phyloP scores from a whole-genome alignment of 2,888 invertebrate genomes.

The Leptodirus hochenwartii region DNA sequence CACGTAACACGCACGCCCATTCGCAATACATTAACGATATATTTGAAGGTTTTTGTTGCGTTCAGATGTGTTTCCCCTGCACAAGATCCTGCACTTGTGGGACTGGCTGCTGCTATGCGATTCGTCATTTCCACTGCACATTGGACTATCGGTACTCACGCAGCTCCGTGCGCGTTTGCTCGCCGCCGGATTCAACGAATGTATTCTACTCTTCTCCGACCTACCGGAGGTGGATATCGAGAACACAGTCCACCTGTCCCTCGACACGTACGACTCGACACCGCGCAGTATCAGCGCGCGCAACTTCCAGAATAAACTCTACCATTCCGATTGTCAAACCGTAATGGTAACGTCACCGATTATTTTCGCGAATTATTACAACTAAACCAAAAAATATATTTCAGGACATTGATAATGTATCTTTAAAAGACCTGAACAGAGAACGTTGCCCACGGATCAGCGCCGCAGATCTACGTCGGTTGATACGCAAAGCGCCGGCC shows the following conservation, averaged over 20 bases:
- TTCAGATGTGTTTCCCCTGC: slow-evolving; percentile 91
- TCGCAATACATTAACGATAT: slow-evolving; percentile 2
- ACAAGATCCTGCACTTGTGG: slow-evolving; percentile 96
- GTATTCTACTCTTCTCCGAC: slow-evolving; percentile 95
- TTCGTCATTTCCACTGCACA: slow-evolving; percentile 81
- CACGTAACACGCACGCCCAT: slow-evolving; percentile 50
- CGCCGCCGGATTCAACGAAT: slow-evolving; percentile 91
- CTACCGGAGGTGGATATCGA: slow-evolving; percentile 95
- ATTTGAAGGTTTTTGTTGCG: neutral
- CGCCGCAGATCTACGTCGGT: slow-evolving; percentile 60
- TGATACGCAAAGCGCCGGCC: slow-evolving; percentile 40
- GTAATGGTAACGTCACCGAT: no score
- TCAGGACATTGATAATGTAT: slow-evolving; percentile 2
- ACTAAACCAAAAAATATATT: no score
- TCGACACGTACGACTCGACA: slow-evolving; percentile 66
- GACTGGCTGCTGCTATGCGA: slow-evolving; percentile 88
- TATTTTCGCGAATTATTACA: no score
- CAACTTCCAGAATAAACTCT: slow-evolving; percentile 64
- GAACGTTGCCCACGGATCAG: slow-evolving; percentile 72
- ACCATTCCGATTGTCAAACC: no score
- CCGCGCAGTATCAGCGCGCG: slow-evolving; percentile 79
- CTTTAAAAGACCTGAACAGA: slow-evolving; percentile 18
- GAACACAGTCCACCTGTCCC: slow-evolving; percentile 75
- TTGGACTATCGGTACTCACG: slow-evolving; percentile 82
- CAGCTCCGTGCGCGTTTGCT: slow-evolving; percentile 73